Base-by-base conservation (phyloP, 2,797 vertebrate species). In the Neopelma chrysocephalum region DNA sequence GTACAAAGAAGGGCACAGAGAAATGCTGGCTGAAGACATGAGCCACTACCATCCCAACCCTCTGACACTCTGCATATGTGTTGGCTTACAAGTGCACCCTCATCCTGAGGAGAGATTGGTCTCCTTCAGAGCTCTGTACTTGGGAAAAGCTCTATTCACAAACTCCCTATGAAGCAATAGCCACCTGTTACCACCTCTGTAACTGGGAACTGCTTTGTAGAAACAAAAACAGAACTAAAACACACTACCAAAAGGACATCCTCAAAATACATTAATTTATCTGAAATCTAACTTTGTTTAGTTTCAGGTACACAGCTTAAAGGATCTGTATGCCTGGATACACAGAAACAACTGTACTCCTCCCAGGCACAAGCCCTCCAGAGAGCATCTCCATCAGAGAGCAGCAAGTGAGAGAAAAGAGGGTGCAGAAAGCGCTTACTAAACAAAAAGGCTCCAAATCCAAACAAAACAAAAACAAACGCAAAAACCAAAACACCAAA, bases 41-140 rank as follows among this genome's bases (percentile, higher is more conserved):
- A 85, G 32, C 50, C 68, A 80, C 34, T 50, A 42, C 56, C 57
- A 80, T 16, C 23, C 60, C 70, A 89, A 54, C 32, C 16, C 36
- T 51, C 32, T 57, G 5, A 58, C 4, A 5, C 10, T 34, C 42
- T 20, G 12, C 3, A 43, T 4, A 3, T 11, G 26, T 9, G 6
- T 2, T 40, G 54, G 51, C 43, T 70, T 48, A 82, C 1, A 2
- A 77, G 51, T 2, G 2, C 1, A 5, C 5, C 17, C 48, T 82
- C 40, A 25, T 6, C 17, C 32, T 1, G 0, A 76, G 2, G 2
- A 75, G 12, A 68, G 19, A 36, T 58, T 4, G 0, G 31, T 21
- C 43, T 89, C 45, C 64, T 85, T 47, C 61, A 71, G 18, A 89
- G 36, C 9, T 11, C 9, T 11, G 2, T 40, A 34, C 15, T 51